Percentiles rank a stretch among this genome's conserved stretches.
phyloP scores from a whole-genome alignment of 2,797 vertebrate species.

The Adrianichthys oophorus region DNA sequence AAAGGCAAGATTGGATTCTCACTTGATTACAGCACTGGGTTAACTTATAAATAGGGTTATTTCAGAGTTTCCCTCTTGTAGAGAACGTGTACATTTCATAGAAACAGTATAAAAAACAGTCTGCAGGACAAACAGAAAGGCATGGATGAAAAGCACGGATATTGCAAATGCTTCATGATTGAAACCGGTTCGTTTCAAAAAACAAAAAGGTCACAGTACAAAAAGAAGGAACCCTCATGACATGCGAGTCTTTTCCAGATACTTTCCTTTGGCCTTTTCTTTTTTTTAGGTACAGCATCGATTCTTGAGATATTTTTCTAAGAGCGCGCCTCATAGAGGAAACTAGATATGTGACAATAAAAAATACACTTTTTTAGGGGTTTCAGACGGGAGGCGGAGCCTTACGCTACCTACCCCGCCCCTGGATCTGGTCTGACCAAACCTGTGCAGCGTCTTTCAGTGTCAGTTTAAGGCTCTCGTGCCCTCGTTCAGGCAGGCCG shows the following conservation, averaged over 20 bases:
- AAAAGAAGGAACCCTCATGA: conserved; percentile 68
- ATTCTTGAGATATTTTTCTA: conserved; percentile 17
- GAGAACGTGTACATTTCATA: conserved; percentile 84
- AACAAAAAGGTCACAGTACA: conserved; percentile 71
- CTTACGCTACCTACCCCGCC: too few relatives aligned
- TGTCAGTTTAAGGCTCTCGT: conserved; percentile 53
- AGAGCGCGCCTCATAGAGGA: conserved; percentile 61
- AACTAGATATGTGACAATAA: conserved; percentile 49
- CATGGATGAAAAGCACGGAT: conserved; percentile 73
- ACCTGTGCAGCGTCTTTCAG: conserved; percentile 39
- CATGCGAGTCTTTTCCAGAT: conserved; percentile 64
- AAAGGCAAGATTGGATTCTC: conserved; percentile 81
- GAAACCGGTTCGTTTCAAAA: conserved; percentile 56
- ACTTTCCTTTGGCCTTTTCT: conserved; percentile 78
- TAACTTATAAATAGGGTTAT: conserved; percentile 82
- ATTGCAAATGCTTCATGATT: conserved; percentile 63
- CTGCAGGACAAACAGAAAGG: conserved; percentile 83
- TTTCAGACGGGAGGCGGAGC: conserved; percentile 41
- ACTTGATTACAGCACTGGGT: conserved; percentile 80
- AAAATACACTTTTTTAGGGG: conserved; percentile 39
- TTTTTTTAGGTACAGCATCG: conserved; percentile 12
- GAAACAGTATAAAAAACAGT: conserved; percentile 83
- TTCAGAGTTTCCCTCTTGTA: conserved; percentile 74
- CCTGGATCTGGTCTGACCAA: conserved; percentile 13
- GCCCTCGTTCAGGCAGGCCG: conserved; percentile 62